Conservation (phyloP, 2,113 vertebrate genomes). For the Xenopus borealis region DNA sequence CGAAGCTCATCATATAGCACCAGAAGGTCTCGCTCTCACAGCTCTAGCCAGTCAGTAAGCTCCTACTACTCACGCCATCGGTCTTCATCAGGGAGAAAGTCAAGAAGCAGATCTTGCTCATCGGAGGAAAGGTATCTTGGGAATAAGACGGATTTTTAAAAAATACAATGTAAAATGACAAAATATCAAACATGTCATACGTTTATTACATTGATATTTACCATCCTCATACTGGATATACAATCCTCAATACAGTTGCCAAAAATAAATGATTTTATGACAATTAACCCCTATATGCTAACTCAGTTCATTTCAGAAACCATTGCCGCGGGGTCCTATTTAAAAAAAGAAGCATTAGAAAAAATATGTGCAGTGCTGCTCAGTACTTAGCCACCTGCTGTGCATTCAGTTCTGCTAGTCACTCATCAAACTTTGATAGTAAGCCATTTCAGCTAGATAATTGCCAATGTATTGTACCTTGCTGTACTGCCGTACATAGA, state of each 20-base stretch:
- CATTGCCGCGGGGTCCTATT: not conserved
- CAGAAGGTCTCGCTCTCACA: slow-evolving; percentile 62
- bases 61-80: slow-evolving; percentile 60
- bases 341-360: not conserved
- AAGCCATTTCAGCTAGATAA: not conserved
- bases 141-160: not conserved
- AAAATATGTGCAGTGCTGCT: not conserved
- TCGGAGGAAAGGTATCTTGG: slow-evolving; percentile 71
- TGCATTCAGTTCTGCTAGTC: not conserved
- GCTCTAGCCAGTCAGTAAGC: slow-evolving; percentile 67
- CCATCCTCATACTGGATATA: too few species aligned
- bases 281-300: too few species aligned
- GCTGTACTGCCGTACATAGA: not conserved
- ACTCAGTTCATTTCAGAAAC: not conserved
- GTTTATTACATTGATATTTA: too few species aligned
- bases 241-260: too few species aligned
- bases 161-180: too few species aligned
- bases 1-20: slow-evolving; percentile 63
- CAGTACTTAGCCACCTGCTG: slow-evolving; percentile 1
- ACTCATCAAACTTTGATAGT: not conserved
- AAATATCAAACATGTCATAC: too few species aligned
- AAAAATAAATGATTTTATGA: too few species aligned
- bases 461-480: not conserved
- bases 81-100: slow-evolving; percentile 66
- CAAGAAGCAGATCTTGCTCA: slow-evolving; percentile 76